Base-by-base conservation (phyloP, 2,888 invertebrate genomes). In the Proisotoma minuta region DNA sequence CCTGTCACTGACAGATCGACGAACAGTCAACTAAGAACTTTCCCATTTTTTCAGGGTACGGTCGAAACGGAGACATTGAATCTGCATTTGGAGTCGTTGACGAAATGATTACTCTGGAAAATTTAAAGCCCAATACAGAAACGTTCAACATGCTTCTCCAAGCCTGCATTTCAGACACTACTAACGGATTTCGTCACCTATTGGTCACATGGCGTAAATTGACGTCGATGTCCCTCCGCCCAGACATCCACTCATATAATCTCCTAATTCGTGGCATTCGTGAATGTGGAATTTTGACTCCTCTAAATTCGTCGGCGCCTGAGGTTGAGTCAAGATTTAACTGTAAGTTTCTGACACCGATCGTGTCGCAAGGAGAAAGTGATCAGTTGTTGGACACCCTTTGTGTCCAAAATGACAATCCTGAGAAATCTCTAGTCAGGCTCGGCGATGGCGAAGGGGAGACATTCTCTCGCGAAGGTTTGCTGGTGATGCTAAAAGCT, bases 151-250 rank as follows among this genome's bases (percentile, higher is more conserved):
- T 88, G 77, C 78, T 96, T 22, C 77, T 97, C 3, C 90, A 91
- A 77, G 90, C 89, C 3, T 91, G 93, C 75, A 87, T 91, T 59
- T 81, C 85, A 22, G 87, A 96, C 76, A 84, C 83, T 75, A 80
- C 87, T 57, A 83, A 84, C 72, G 96, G 97, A 0, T 87, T 95
- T 74, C 82, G 87, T 67, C 87, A 91, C 80, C 87, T 88, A 22
- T 78, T 96, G 2, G 77, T 87, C 60, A 78, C 91, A n/a, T 95
- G 93, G 93, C 85, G 88, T 56, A 86, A 88, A 80, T 87, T 95
- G 85, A 77, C 84, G 27, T 78, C 80, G 49, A 80, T 82, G 74
- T 81, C 79, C 50, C 81, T 92, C 47, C 80, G 78, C 49, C 92
- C 93, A 0, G 84, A 84, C 75, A 78, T 88, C 60, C 86, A 81